These are phyloP conservation scores for Dione juno DNA, from an alignment of 2,888 invertebrate genomes.

Conservation along the genomic window DNA sequence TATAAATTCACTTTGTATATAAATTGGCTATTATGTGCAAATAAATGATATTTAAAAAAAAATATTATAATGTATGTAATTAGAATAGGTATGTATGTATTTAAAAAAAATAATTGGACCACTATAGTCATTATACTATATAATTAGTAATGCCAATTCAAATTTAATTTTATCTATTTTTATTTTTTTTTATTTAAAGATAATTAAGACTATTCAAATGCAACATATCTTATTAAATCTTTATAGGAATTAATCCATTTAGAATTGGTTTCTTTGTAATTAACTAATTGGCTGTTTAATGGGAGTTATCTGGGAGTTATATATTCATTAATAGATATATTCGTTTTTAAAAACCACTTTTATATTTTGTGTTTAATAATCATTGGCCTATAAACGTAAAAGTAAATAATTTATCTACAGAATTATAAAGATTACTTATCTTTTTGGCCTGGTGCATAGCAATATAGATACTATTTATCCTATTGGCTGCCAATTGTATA, in stretches of 20 bases:
- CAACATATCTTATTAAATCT: neutral
- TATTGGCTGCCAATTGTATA: neutral
- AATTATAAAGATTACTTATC: conserved; percentile 19
- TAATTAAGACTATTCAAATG: neutral
- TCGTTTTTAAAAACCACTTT: neutral
- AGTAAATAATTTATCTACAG: conserved; percentile 12
- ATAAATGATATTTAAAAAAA: too few species aligned
- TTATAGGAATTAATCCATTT: neutral
- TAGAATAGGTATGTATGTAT: too few species aligned
- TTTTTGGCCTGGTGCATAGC: neutral
- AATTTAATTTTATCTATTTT: neutral
- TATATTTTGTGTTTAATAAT: neutral
- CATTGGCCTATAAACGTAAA: neutral
- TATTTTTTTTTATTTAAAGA: neutral
- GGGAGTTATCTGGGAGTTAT: too few species aligned
- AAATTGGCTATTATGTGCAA: too few species aligned
- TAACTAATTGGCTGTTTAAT: neutral
- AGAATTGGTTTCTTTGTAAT: neutral
- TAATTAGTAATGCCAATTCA: neutral
- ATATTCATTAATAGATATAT: too few species aligned
- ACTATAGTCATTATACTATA: too few species aligned
- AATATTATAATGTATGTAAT: too few species aligned
- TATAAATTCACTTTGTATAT: too few species aligned
- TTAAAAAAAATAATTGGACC: too few species aligned
- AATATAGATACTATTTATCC: neutral